Evolutionary conservation across 1,140 invertebrate genomes (phyloP), one percentile per base, ranked within the genome.

Genomic region (Tetramorium simillimum): DNA sequence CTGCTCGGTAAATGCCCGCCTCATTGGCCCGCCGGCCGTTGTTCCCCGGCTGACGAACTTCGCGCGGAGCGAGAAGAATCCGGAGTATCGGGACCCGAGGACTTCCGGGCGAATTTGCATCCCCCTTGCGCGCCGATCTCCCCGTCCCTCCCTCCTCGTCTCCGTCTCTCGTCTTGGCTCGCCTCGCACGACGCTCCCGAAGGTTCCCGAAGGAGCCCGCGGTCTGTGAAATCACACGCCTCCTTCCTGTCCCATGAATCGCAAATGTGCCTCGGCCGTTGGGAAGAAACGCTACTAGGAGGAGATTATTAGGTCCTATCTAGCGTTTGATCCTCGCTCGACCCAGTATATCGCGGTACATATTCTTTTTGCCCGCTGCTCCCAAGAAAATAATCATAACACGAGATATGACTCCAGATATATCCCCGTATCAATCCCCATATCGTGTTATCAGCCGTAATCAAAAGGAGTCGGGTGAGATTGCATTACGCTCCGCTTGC

Each of bases 1-100:
- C 95, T 99, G 76, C 96, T 99, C 86, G 98, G 98, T 98, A 96
- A 95, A 95, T 95, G 76, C 24, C 33, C 24, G 60, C 58, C 49
- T 12, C 58, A 10, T 12, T 33, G 33, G 33, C 3, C 3, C 0
- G 33, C 33, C 33, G 33, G 0, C 33, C 33, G 33, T 33, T 33
- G 33, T 33, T 33, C 33, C 33, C 3, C 33, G 33, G 33, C 33
- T 33, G 4, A 33, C 3, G 4, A 33, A 33, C 3, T 4, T 33
- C 4, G 33, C 33, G 33, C 33, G 33, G 33, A 33, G 33, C 33
- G 33, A 3, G 33, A 4, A 33, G 33, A 3, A 33, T 33, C 33
- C 33, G 33, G 33, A 33, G 33, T 4, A 33, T 33, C 33, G 33
- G 33, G 4, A n/a, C n/a, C 28, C 33, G 33, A 33, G 33, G 33